Base-by-base conservation (phyloP, 2,888 invertebrate genomes). In the Muschampia plurimacula region DNA sequence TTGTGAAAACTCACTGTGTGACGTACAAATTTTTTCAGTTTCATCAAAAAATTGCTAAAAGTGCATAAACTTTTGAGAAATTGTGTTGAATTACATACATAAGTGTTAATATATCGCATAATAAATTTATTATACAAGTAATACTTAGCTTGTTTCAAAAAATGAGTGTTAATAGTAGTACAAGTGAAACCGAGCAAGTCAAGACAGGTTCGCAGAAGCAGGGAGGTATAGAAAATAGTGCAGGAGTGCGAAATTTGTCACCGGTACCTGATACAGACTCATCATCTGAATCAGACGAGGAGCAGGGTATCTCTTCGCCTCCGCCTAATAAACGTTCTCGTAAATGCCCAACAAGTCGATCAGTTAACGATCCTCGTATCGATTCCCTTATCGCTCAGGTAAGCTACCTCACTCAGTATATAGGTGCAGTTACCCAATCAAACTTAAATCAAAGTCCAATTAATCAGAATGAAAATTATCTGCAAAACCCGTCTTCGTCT, bases 81-180 rank as follows among this genome's bases (percentile, higher is more conserved):
- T 22, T 52, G 52, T 52, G 52, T 52, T 52, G 52, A 52, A 52
- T 52, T 15, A 52, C 52, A 52, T 52, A 52, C 52, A 52, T n/a
- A 32, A 32, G 32, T 32, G 32, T 32, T 32, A 32, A 32, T 32
- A 32, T 32, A 32, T 32, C 32, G 32, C 32, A 32, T 32, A 32
- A 32, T 32, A 32, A 2, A 32, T 32, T 1, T 22, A 22, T 22
- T 22, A 22, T 22, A 22, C 22, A 22, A 22, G 22, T 1, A 22
- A 22, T 22, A n/a, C n/a, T n/a, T n/a, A 22, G 22, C 22, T 2
- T 32, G 32, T 32, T 32, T 32, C 2, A 22, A 36, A 52, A 52
- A 52, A 52, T 52, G 52, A 52, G 52, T 52, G 52, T 5, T 2
- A 9, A 9, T 8, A 52, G 52, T 15, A 15, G 15, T 9, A 9